These are phyloP conservation scores for Napeogenes sylphis DNA, from an alignment of 2,888 invertebrate genomes.

Conservation along the genomic window DNA sequence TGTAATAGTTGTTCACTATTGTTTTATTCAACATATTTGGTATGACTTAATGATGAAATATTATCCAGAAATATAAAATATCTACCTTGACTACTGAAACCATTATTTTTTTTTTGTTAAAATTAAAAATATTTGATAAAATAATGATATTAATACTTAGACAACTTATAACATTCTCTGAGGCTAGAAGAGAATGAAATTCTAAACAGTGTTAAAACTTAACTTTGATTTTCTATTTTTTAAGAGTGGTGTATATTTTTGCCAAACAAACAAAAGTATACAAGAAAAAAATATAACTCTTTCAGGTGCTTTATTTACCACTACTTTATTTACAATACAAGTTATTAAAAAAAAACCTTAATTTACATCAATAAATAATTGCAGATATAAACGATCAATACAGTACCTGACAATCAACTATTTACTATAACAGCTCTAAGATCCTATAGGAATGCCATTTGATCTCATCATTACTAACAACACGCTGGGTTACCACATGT, in stretches of 20 bases:
- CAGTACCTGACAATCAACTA: conserved; percentile 29
- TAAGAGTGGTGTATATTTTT: too few relatives aligned
- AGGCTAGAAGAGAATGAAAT: too few relatives aligned
- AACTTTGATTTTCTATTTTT: too few relatives aligned
- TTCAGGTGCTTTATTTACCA: conserved; percentile 59
- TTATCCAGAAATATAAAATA: not conserved
- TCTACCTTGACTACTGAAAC: too few relatives aligned
- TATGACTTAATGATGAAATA: not conserved
- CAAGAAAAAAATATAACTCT: not conserved
- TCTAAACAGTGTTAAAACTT: not conserved
- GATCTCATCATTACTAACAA: conserved; percentile 31
- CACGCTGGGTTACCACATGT: conserved; percentile 5
- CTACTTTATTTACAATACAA: conserved; percentile 47
- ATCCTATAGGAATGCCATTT: conserved; percentile 40
- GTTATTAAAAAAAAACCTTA: conserved; percentile 65
- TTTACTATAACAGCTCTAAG: conserved; percentile 26
- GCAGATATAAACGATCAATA: conserved; percentile 43
- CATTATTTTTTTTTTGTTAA: too few relatives aligned
- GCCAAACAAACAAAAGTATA: not conserved
- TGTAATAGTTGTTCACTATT: conserved; percentile 45
- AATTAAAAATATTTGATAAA: too few relatives aligned
- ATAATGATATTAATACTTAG: too few relatives aligned
- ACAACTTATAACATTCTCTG: too few relatives aligned
- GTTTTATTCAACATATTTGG: conserved; percentile 19
- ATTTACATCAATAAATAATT: conserved; percentile 71